Evolutionary conservation across 2,888 invertebrate genomes (phyloP).

Genomic region (Chesias legatella): DNA sequence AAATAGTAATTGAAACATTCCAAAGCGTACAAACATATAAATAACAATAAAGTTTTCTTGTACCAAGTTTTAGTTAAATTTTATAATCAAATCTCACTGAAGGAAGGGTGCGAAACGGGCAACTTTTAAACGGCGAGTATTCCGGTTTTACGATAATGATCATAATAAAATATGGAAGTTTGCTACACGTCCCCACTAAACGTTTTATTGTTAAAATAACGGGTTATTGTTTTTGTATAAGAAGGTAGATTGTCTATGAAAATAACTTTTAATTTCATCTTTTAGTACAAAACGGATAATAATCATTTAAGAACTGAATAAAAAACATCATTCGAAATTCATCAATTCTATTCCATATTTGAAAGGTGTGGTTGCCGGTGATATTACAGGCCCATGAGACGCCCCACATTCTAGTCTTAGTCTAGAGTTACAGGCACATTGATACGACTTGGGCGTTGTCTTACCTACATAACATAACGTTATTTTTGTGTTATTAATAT

Average conservation of each 20-base stretch:
- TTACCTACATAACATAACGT: too few species aligned
- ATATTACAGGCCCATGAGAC: too few species aligned
- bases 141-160: slow-evolving; percentile 75
- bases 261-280: neutral
- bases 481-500: too few species aligned
- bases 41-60: slow-evolving; percentile 26
- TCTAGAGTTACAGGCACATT: too few species aligned
- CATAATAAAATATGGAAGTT: slow-evolving; percentile 79
- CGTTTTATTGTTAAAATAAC: slow-evolving; percentile 73
- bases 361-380: too few species aligned
- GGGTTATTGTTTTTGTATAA: slow-evolving; percentile 49
- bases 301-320: too few species aligned
- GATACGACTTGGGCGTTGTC: too few species aligned
- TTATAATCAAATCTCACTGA: slow-evolving; percentile 66
- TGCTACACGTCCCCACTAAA: slow-evolving; percentile 70
- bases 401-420: too few species aligned
- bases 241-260: slow-evolving; percentile 12
- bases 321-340: too few species aligned
- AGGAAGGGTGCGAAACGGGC: slow-evolving; percentile 47
- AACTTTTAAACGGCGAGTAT: slow-evolving; percentile 69
- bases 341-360: too few species aligned
- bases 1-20: slow-evolving; percentile 12
- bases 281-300: too few species aligned
- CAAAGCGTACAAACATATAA: slow-evolving; percentile 28
- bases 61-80: slow-evolving; percentile 58